Conservation (phyloP, 2,888 invertebrate species). For the Meloe dianella region DNA sequence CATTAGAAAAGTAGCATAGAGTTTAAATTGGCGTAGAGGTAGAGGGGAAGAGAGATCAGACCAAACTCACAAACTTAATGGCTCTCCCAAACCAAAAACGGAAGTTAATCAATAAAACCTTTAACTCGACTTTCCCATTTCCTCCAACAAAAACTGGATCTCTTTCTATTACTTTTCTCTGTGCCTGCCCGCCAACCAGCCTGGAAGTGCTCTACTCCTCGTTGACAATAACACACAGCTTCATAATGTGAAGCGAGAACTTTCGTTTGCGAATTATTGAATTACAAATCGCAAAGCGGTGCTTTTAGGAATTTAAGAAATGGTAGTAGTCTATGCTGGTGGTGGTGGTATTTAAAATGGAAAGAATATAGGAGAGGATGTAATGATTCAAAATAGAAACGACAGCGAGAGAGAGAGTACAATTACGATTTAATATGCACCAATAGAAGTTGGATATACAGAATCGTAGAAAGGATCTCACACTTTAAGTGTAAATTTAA, state of each 20-base stretch:
- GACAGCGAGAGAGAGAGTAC: conserved; percentile 31
- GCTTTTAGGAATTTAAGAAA: conserved; percentile 39
- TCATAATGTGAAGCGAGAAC: conserved; percentile 46
- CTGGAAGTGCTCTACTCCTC: conserved; percentile 34
- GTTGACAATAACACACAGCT: conserved; percentile 44
- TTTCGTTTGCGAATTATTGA: conserved; percentile 49
- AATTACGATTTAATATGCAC: conserved; percentile 41
- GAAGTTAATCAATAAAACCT: conserved; percentile 56
- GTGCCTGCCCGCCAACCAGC: conserved; percentile 21
- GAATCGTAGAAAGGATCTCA: conserved; percentile 11
- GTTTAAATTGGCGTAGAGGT: conserved; percentile 47
- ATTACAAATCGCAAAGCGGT: conserved; percentile 50
- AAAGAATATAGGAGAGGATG: conserved; percentile 34
- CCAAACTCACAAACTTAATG: conserved; percentile 50
- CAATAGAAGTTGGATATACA: conserved; percentile 36
- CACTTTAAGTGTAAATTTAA: conserved; percentile 36
- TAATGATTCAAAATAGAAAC: conserved; percentile 31
- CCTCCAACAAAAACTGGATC: conserved; percentile 38
- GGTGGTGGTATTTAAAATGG: conserved; percentile 34
- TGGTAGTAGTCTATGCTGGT: not conserved
- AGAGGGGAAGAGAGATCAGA: conserved; percentile 35
- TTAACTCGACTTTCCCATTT: conserved; percentile 51
- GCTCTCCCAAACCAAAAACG: conserved; percentile 47
- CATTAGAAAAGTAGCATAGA: conserved; percentile 50
- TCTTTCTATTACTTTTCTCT: conserved; percentile 18